Percentiles rank a stretch among this genome's conserved stretches.
phyloP scores from a whole-genome alignment of 53 echinoderm and acorn worm species.

The Holothuria scabra region DNA sequence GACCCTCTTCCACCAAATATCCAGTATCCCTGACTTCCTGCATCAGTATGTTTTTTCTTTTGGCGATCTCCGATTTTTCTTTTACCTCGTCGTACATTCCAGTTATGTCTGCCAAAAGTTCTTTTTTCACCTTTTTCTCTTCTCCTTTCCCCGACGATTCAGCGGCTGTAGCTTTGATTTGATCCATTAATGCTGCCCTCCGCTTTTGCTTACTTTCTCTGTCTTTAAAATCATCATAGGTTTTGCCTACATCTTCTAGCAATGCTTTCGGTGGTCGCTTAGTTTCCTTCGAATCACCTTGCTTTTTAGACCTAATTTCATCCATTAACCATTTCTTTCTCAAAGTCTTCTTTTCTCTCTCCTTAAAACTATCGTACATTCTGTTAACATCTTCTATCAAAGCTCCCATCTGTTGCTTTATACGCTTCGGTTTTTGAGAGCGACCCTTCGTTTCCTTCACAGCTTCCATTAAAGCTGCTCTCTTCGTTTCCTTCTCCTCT shows the following conservation, averaged over 20 bases:
- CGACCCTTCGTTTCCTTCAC: conserved; percentile 33
- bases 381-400: conserved; percentile 13
- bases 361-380: not conserved
- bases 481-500: not conserved
- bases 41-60: conserved; percentile 4
- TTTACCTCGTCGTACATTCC: not conserved
- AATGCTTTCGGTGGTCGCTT: conserved; percentile 9
- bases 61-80: not conserved
- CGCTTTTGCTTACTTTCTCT: conserved; percentile 19
- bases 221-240: conserved; percentile 28
- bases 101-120: not conserved
- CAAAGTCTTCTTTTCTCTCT: conserved; percentile 5
- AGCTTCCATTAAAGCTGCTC: not conserved
- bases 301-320: not conserved
- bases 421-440: conserved; percentile 2
- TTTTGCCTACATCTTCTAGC: conserved; percentile 2
- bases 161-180: too few species aligned
- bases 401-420: not conserved
- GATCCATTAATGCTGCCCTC: not conserved
- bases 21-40: not conserved
- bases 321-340: not conserved
- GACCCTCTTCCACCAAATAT: not conserved
- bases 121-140: not conserved
- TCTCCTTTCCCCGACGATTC: too few species aligned
- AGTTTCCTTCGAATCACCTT: not conserved